These are phyloP conservation scores for Poicephalus meyeri DNA, from an alignment of 2,113 vertebrate genomes.

Conservation along the genomic window DNA sequence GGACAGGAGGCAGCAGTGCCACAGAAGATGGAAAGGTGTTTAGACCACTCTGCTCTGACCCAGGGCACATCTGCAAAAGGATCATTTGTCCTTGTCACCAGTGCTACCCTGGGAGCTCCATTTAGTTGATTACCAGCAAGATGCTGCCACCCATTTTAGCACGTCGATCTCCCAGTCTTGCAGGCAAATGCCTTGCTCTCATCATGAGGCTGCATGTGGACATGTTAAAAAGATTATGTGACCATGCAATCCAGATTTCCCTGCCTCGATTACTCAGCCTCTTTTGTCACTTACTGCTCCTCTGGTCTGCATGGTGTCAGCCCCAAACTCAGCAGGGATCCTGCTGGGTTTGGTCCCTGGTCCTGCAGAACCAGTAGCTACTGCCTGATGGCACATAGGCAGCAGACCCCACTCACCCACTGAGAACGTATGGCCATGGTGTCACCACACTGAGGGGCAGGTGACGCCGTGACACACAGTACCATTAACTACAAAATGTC, in stretches of 20 bases:
- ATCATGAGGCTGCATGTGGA: background rate
- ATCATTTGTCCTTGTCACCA: background rate
- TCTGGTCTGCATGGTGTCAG: rapidly evolving
- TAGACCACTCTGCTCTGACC: background rate
- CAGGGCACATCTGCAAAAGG: background rate
- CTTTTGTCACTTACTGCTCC: background rate
- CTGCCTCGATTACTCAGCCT: background rate
- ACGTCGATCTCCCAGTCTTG: rapidly evolving
- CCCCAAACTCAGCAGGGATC: background rate
- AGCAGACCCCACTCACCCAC: rapidly evolving
- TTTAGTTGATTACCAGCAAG: background rate
- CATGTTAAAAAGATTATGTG: background rate
- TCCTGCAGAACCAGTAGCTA: background rate
- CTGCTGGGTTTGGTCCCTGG: too few species aligned
- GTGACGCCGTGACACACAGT: rapidly evolving
- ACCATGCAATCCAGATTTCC: background rate
- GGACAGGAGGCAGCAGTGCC: background rate
- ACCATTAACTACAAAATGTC: too few species aligned
- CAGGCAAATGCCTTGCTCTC: background rate
- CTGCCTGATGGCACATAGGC: rapidly evolving
- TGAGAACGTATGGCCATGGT: rapidly evolving
- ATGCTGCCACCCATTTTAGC: rapidly evolving
- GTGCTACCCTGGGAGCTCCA: background rate
- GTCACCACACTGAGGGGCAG: rapidly evolving
- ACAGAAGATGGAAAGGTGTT: background rate